Evolutionary conservation across 2,888 invertebrate genomes (phyloP).

Genomic region (Synergus umbraculus): DNA sequence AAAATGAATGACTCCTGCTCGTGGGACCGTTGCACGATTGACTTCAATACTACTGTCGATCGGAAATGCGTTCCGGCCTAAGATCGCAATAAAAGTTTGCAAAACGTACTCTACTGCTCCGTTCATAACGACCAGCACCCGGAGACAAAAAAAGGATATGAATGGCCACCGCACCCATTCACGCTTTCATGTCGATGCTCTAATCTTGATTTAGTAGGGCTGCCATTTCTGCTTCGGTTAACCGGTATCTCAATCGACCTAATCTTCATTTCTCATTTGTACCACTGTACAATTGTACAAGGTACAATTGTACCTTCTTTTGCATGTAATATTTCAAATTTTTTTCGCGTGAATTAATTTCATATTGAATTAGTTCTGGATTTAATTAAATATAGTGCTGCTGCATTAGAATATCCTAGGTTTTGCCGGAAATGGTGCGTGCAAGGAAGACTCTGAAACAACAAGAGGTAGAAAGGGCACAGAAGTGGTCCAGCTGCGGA

Average conservation of each 20-base stretch:
- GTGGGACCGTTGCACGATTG: slow-evolving; percentile 33
- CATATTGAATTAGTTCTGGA: background rate
- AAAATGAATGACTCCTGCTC: slow-evolving; percentile 51
- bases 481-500: slow-evolving; percentile 47
- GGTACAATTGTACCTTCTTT: background rate
- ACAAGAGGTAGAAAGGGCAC: slow-evolving; percentile 52
- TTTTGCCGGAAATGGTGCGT: slow-evolving; percentile 38
- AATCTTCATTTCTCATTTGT: slow-evolving; percentile 2
- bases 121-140: slow-evolving; percentile 16
- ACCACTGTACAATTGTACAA: background rate
- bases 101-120: slow-evolving; percentile 29
- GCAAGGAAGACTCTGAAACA: slow-evolving; percentile 40
- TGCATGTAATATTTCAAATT: background rate
- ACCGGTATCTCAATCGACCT: slow-evolving; percentile 17
- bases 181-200: slow-evolving; percentile 32
- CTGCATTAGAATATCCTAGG: slow-evolving; percentile 14
- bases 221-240: slow-evolving; percentile 10
- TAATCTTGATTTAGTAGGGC: slow-evolving; percentile 36
- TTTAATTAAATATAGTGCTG: background rate
- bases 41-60: slow-evolving; percentile 15
- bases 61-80: slow-evolving; percentile 21
- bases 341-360: background rate
- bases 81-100: slow-evolving; percentile 31
- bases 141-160: slow-evolving; percentile 33
- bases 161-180: slow-evolving; percentile 40